Percentiles rank a stretch among this genome's conserved stretches.
phyloP scores from a whole-genome alignment of 2,797 vertebrate species.

The Urocyon cinereoargenteus region DNA sequence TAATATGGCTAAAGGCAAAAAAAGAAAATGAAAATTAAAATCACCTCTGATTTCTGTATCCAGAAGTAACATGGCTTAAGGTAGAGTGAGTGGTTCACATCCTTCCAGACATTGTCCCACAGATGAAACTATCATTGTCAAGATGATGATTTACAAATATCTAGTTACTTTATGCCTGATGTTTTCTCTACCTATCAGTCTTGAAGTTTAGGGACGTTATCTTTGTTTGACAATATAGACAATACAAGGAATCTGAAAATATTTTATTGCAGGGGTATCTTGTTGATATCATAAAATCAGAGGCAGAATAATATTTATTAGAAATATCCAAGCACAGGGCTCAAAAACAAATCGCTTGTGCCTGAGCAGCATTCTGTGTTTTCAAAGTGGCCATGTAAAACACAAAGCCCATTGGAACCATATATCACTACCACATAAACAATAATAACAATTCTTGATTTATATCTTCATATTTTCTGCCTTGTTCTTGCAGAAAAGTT shows the following conservation, averaged over 20 bases:
- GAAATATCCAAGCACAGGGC: constrained; percentile 62
- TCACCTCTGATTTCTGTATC: constrained; percentile 2
- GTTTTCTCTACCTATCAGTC: background rate
- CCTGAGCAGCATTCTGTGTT: constrained; percentile 56
- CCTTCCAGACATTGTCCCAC: background rate
- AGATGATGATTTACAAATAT: background rate
- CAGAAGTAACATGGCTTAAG: background rate
- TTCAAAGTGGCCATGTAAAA: constrained; percentile 75
- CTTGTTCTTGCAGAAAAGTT: constrained; percentile 77
- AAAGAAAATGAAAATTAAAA: constrained; percentile 56
- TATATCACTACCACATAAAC: constrained; percentile 73
- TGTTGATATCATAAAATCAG: constrained; percentile 79
- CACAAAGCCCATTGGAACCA: constrained; percentile 42
- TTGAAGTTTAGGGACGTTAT: constrained; percentile 62
- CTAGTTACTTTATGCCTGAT: constrained; percentile 5
- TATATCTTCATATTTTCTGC: constrained; percentile 80
- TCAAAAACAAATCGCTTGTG: constrained; percentile 69
- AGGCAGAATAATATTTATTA: constrained; percentile 79
- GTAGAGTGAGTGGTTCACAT: background rate
- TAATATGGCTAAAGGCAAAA: constrained; percentile 29
- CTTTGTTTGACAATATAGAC: constrained; percentile 61
- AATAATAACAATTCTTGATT: constrained; percentile 75
- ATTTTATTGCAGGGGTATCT: constrained; percentile 71
- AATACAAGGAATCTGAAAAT: constrained; percentile 64
- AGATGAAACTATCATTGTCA: background rate